Evolutionary conservation across 2,797 vertebrate genomes (phyloP), one percentile per base, ranked within the genome.

Genomic region (Tokudaia tokunoshimensis): DNA sequence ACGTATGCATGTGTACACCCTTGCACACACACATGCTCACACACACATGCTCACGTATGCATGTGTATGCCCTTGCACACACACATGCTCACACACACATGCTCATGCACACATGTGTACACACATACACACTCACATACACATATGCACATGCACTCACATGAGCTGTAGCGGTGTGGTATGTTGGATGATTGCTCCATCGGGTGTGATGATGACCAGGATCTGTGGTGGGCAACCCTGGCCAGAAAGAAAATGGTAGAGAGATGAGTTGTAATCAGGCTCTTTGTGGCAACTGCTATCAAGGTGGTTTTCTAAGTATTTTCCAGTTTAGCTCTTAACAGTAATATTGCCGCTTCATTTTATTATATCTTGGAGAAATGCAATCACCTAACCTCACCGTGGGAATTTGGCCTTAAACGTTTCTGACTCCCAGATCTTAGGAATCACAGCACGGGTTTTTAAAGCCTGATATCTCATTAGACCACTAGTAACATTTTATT

Each of bases 311-410:
- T 86, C 50, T 41, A 59, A 61, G 74, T 22, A 59, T 57, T 65
- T 76, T 74, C 31, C 93, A 7, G 34, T 70, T 91, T 89, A 79
- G 70, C 52, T 26, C 11, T 55, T 80, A 47, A 7, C n/a, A 34
- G 41, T 61, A 83, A 22, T 86, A 61, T 76, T 70, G 2, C 93
- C 44, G 96, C 34, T 44, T 63, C 20, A 78, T 88, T 91, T 78
- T 79, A 29, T 44, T 92, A 70, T 55, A 29, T 6, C 79, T 89
- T 93, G 8, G 29, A 47, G 31, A 94, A 93, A 72, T 86, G 41
- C 95, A 94, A 59, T 91, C 72, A 79, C 85, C 65, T 92, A 19
- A 52, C 59, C 65, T 91, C 47, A 67, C 65, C 41, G 4, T 94
- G 50, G 22, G 14, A 19, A 86, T 82, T 74, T 88, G 13, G 55